Evolutionary conservation across 1,140 invertebrate species (phyloP), one percentile per base, ranked within the genome.

Genomic region (Paraescarpia echinospica): DNA sequence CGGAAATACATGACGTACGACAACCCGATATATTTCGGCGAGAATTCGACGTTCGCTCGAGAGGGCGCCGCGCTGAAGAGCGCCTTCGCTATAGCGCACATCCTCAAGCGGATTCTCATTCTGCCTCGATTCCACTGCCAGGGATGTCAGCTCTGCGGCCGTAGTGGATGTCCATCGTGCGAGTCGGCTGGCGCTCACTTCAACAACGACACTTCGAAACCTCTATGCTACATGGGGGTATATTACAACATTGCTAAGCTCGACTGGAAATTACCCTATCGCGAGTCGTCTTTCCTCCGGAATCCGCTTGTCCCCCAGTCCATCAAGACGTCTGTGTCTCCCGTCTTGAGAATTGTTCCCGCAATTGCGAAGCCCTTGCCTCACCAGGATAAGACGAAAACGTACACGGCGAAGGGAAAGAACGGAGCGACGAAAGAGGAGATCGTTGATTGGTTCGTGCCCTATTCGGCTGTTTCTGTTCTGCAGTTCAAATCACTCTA

Each of bases 51-150:
- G 18, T 34, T 35, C 89, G 89, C 33, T 1, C 8, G n/a, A 41
- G 88, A 92, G 91, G 34, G n/a, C 18, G 91, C 34, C 18, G 93
- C 92, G 33, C 59, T 93, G 27, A n/a, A 33, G 34, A 18, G 8
- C 33, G 92, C 92, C 90, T 89, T 93, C 27, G n/a, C 33, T 18
- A 91, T 93, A 41, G 92, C 33, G 34, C 33, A 35, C 90, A 31
- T 93, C 51, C 92, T 93, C 34, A 91, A 93, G n/a, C 90, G 92
- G 41, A 92, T 91, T 22, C 33, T 93, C 0, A 93, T 93, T 12
- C 92, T 93, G 31, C 92, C 92, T 22, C 34, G 34, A 4, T 93
- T 91, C 33, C 92, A 91, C 35, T 93, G 92, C 33, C 35, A 90
- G 18, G 34, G 89, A 18, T 90, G 89, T 33, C 8, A 33, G 89